A percentile compares a stretch with the other conserved stretches of the same genome.
phyloP scores from a whole-genome alignment of 2,113 vertebrate genomes.

The Strigops habroptila region DNA sequence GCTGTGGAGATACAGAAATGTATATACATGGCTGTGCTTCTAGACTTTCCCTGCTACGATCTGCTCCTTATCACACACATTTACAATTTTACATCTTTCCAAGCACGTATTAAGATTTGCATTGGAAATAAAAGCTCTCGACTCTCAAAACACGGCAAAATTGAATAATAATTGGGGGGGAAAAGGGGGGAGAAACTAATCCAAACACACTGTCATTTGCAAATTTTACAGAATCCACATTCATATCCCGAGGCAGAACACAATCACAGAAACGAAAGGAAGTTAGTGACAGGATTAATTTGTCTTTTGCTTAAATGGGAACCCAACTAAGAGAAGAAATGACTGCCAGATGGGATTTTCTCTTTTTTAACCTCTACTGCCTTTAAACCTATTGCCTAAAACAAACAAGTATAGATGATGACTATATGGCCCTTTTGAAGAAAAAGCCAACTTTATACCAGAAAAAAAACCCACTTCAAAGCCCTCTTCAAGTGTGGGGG shows the following conservation, averaged over 20 bases:
- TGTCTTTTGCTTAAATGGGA: background rate
- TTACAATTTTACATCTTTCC: background rate
- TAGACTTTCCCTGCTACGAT: background rate
- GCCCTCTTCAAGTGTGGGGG: background rate
- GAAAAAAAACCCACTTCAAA: background rate
- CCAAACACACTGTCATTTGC: background rate
- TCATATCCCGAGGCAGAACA: background rate
- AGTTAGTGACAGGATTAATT: background rate
- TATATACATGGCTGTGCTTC: accelerated
- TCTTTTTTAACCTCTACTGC: background rate
- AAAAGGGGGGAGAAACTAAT: background rate
- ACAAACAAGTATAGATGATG: background rate
- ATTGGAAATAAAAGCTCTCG: background rate
- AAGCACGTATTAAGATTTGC: background rate
- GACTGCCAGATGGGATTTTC: background rate
- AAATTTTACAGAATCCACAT: background rate
- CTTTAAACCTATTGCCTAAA: background rate
- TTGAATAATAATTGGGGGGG: background rate
- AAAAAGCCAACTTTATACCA: background rate
- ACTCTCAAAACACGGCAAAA: background rate
- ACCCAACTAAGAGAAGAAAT: background rate
- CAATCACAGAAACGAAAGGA: background rate
- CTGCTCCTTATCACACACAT: background rate
- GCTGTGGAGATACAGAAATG: background rate
- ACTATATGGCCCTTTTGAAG: background rate